Evolutionary conservation across 2,888 invertebrate species (phyloP).

Genomic region (Epicampocera succincta): DNA sequence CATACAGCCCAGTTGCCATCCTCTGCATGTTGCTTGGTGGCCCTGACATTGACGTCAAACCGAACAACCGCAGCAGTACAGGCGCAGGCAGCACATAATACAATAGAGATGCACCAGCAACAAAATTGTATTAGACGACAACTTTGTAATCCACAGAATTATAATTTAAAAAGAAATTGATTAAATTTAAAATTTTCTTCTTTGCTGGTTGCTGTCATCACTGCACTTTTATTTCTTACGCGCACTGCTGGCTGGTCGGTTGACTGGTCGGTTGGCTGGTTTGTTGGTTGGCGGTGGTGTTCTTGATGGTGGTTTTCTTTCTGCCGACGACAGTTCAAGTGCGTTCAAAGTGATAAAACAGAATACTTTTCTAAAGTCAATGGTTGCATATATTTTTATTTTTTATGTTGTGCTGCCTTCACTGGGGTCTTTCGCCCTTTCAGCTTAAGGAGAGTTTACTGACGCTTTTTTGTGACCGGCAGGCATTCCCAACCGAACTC

Average conservation of each 20-base stretch:
- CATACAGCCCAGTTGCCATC: slow-evolving; percentile 15
- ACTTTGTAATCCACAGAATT: slow-evolving; percentile 17
- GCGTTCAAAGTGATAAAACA: slow-evolving; percentile 65
- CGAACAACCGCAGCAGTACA: slow-evolving; percentile 17
- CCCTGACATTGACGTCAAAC: slow-evolving; percentile 69
- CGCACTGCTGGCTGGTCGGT: not conserved
- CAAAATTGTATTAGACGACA: slow-evolving; percentile 31
- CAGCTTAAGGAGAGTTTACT: slow-evolving; percentile 18
- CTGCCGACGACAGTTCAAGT: slow-evolving; percentile 67
- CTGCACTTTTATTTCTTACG: slow-evolving; percentile 29
- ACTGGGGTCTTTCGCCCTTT: not conserved
- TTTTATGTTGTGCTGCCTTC: not conserved
- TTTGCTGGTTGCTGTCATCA: slow-evolving; percentile 20
- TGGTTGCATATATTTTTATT: slow-evolving; percentile 32
- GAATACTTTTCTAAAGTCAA: slow-evolving; percentile 35
- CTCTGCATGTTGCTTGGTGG: slow-evolving; percentile 21
- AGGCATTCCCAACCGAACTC: not conserved
- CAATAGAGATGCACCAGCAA: slow-evolving; percentile 26
- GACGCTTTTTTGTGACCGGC: slow-evolving; percentile 5
- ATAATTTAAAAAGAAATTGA: slow-evolving; percentile 23
- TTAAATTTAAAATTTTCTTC: slow-evolving; percentile 32
- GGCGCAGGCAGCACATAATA: not conserved
- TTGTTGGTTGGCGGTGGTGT: not conserved
- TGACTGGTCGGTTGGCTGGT: slow-evolving; percentile 16
- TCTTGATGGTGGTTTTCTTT: slow-evolving; percentile 27